Conservation (phyloP, 2,888 invertebrate species). For the Sminthurides aquaticus region DNA sequence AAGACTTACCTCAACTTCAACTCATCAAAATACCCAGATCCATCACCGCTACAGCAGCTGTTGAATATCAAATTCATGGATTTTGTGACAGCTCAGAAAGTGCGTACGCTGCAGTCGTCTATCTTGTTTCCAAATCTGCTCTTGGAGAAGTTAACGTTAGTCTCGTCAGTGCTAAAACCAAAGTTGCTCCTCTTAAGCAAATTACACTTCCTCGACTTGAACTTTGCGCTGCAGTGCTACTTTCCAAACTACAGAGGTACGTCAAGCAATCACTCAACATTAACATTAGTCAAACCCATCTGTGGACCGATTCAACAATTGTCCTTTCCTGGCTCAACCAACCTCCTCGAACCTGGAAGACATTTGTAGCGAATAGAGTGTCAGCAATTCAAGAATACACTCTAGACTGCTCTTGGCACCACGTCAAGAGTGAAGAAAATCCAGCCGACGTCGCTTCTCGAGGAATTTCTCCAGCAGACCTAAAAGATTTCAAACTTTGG, state of each 20-base stretch:
- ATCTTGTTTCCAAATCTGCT: conserved; percentile 11
- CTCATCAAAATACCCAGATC: conserved; percentile 4
- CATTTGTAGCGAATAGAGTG: conserved; percentile 35
- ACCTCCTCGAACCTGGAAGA: not conserved
- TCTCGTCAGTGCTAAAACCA: conserved; percentile 35
- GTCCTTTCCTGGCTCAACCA: conserved; percentile 2
- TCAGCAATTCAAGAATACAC: conserved; percentile 23
- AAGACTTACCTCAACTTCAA: not conserved
- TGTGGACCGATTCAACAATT: conserved; percentile 7
- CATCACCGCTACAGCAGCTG: not conserved
- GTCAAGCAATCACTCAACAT: conserved; percentile 3
- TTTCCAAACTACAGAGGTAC: conserved; percentile 28
- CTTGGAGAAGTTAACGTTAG: conserved; percentile 2
- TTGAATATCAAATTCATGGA: conserved; percentile 12
- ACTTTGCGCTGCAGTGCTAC: conserved; percentile 40
- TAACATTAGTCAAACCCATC: not conserved
- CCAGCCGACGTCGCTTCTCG: conserved; percentile 15
- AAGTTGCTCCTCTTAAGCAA: conserved; percentile 39
- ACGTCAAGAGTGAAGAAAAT: conserved; percentile 12
- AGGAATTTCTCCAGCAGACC: conserved; percentile 9
- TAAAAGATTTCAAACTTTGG: conserved; percentile 2
- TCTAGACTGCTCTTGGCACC: conserved; percentile 8
- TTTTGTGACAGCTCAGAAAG: conserved; percentile 17
- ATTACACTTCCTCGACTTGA: conserved; percentile 43
- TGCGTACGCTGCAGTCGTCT: conserved; percentile 14